phyloP scores from a whole-genome alignment of 1,140 invertebrate species.

The Zaprionus ornatus region DNA sequence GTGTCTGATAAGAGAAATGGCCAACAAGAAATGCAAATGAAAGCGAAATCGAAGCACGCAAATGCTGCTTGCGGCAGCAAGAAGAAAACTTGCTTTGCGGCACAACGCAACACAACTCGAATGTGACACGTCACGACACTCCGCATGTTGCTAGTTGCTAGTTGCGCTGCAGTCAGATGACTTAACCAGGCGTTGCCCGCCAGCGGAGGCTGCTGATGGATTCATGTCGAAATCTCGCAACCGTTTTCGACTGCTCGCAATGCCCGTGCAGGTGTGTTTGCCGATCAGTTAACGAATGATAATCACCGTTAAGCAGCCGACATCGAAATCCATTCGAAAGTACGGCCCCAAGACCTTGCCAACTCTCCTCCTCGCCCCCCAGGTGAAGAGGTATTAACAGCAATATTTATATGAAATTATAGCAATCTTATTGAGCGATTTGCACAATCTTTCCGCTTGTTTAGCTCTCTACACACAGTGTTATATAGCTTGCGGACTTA shows the following conservation, averaged over 20 bases:
- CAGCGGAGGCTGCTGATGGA: neutral
- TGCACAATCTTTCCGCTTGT: neutral
- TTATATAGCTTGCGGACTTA: no score
- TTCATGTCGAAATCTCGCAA: neutral
- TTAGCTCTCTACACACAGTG: neutral
- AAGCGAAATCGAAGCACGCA: slow-evolving; percentile 69
- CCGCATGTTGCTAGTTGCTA: slow-evolving; percentile 1
- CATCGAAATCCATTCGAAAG: neutral
- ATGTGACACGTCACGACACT: neutral
- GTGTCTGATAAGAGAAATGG: slow-evolving; percentile 5
- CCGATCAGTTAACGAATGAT: neutral
- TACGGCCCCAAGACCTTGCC: neutral
- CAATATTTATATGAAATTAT: neutral
- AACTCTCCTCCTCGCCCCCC: neutral
- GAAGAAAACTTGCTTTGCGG: slow-evolving; percentile 50
- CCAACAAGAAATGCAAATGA: slow-evolving; percentile 57
- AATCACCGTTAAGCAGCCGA: neutral
- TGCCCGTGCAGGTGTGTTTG: neutral
- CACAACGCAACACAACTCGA: neutral
- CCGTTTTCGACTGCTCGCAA: neutral
- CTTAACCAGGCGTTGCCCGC: slow-evolving; percentile 38
- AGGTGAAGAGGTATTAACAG: neutral
- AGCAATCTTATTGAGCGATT: neutral
- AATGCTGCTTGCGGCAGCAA: slow-evolving; percentile 37
- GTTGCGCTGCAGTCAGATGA: slow-evolving; percentile 44